phyloP scores from a whole-genome alignment of 2,797 vertebrate genomes.

The Parauchenoglanis punctatus region DNA sequence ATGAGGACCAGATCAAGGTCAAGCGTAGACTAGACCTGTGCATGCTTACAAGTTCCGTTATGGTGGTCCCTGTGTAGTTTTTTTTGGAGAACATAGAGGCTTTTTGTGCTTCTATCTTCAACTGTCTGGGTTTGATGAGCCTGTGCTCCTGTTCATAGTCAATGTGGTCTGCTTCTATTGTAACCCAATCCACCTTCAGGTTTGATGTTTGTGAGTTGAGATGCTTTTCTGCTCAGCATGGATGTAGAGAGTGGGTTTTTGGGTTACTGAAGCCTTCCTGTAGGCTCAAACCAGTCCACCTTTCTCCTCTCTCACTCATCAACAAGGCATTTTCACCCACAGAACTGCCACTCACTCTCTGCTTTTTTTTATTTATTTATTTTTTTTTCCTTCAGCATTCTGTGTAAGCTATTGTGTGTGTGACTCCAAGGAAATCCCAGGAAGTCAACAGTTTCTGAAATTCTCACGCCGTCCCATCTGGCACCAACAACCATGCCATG shows the following conservation, averaged over 20 bases:
- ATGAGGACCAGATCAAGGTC: neutral
- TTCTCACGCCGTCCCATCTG: neutral
- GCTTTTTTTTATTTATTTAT: neutral
- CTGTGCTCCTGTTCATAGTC: neutral
- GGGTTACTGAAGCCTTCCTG: neutral
- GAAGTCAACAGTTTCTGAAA: neutral
- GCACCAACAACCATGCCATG: neutral
- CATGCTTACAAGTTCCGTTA: too few species aligned
- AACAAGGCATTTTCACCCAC: neutral
- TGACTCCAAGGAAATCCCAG: neutral
- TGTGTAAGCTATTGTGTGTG: neutral
- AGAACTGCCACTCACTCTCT: neutral
- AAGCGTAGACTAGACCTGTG: neutral
- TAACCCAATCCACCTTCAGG: neutral
- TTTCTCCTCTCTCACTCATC: neutral
- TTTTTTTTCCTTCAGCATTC: neutral
- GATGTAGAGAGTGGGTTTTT: neutral
- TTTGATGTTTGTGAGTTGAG: neutral
- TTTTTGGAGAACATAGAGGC: neutral
- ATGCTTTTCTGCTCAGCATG: slow-evolving; percentile 3
- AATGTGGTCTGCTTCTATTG: neutral
- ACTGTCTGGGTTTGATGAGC: neutral
- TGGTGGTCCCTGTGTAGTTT: neutral
- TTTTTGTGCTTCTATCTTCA: neutral
- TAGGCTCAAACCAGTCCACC: neutral